These are phyloP conservation scores for Pogonomyrmex californicus DNA, from an alignment of 1,140 invertebrate species.

Conservation along the genomic window DNA sequence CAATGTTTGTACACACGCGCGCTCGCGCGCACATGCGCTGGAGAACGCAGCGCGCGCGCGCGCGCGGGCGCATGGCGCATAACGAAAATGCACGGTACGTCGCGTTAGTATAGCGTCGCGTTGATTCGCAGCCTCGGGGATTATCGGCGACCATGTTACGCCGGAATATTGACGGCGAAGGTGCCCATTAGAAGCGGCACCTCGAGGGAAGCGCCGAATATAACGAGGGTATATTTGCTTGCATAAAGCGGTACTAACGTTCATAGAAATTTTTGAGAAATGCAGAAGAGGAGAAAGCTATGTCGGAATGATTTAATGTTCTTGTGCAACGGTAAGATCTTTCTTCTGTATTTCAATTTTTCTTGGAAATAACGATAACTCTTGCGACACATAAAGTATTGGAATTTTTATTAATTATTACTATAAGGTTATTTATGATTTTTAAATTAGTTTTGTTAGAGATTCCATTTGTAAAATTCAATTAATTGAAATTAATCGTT, in stretches of 20 bases:
- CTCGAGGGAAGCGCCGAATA: constrained; percentile 6
- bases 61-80: constrained; percentile 31
- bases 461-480: not conserved
- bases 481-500: constrained; percentile 13
- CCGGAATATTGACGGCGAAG: constrained; percentile 52
- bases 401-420: not conserved
- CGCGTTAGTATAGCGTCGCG: constrained; percentile 35
- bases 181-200: constrained; percentile 33
- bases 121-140: constrained; percentile 57
- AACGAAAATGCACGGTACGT: constrained; percentile 45
- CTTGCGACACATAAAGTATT: not conserved
- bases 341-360: not conserved
- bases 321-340: not conserved
- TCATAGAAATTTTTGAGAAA: not conserved
- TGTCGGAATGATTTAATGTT: not conserved
- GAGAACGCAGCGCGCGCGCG: constrained; percentile 45
- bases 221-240: not conserved
- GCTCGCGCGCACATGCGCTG: constrained; percentile 56
- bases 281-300: not conserved
- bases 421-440: not conserved
- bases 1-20: constrained; percentile 85
- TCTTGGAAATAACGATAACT: not conserved
- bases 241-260: not conserved
- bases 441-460: not conserved
- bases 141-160: constrained; percentile 38